Conservation (phyloP, 2,888 invertebrate species). For the Drosophila cracens region DNA sequence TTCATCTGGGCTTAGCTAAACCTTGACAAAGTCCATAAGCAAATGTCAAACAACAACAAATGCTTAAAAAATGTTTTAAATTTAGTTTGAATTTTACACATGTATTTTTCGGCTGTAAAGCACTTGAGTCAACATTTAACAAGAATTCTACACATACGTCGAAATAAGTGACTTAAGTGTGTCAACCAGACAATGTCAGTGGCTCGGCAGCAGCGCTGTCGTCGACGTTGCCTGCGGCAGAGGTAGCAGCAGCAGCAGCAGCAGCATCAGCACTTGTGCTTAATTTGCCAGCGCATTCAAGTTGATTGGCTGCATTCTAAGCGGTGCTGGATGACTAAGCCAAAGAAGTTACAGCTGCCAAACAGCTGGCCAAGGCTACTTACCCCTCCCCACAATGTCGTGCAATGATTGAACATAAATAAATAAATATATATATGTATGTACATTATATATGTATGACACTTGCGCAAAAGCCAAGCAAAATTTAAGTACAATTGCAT, state of each 20-base stretch:
- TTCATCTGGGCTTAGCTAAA: constrained; percentile 33
- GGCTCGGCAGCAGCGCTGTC: constrained; percentile 39
- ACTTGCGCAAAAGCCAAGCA: constrained; percentile 56
- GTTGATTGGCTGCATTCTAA: constrained; percentile 77
- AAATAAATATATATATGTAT: background rate
- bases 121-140: constrained; percentile 59
- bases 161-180: constrained; percentile 78
- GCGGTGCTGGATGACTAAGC: constrained; percentile 73
- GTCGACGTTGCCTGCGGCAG: constrained; percentile 24
- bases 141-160: constrained; percentile 63
- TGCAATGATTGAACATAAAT: constrained; percentile 20
- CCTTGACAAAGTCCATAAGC: constrained; percentile 57
- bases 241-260: constrained; percentile 22
- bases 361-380: constrained; percentile 63
- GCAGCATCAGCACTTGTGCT: constrained; percentile 66
- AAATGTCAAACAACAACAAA: constrained; percentile 48
- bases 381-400: constrained; percentile 53
- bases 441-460: constrained; percentile 27
- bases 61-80: constrained; percentile 3
- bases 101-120: constrained; percentile 53
- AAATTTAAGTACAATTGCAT: constrained; percentile 61
- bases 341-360: constrained; percentile 71
- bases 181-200: constrained; percentile 80
- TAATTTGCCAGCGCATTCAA: constrained; percentile 75
- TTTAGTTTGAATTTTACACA: constrained; percentile 15